Conservation (phyloP, 2,113 vertebrate species). For the Lepisosteus oculatus region DNA sequence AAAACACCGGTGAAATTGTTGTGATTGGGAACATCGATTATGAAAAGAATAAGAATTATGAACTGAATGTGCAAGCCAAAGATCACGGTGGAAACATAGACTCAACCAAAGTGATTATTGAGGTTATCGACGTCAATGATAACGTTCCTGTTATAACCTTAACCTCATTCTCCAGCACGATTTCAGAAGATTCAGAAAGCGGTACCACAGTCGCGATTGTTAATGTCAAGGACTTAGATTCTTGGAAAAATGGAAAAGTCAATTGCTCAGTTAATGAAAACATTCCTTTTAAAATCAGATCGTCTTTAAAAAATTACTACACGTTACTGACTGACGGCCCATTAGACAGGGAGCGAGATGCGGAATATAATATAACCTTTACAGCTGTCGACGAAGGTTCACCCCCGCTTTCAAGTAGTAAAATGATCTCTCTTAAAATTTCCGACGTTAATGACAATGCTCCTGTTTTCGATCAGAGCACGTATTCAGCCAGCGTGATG, state of each 20-base stretch:
- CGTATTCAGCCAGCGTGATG: slow-evolving; percentile 21
- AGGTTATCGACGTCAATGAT: slow-evolving; percentile 24
- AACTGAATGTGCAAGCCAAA: slow-evolving; percentile 44
- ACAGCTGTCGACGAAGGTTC: slow-evolving; percentile 34
- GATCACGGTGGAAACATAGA: slow-evolving; percentile 48
- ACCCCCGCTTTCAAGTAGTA: slow-evolving; percentile 33
- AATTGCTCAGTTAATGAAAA: slow-evolving; percentile 25
- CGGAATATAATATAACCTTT: slow-evolving; percentile 44
- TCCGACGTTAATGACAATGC: slow-evolving; percentile 40
- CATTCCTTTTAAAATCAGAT: slow-evolving; percentile 42
- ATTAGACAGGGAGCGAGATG: slow-evolving; percentile 42
- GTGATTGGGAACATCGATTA: slow-evolving; percentile 36
- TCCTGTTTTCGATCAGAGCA: slow-evolving; percentile 24
- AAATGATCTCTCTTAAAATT: slow-evolving; percentile 33
- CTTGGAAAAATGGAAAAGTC: slow-evolving; percentile 45
- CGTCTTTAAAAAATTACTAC: slow-evolving; percentile 43
- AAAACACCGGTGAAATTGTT: slow-evolving; percentile 39
- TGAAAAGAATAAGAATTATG: slow-evolving; percentile 41
- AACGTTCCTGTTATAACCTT: slow-evolving; percentile 49
- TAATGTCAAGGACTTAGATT: slow-evolving; percentile 49
- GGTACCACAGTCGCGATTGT: slow-evolving; percentile 47
- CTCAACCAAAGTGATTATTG: slow-evolving; percentile 40
- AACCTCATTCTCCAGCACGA: slow-evolving; percentile 43
- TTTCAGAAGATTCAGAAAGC: slow-evolving; percentile 34
- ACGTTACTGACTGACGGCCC: slow-evolving; percentile 28